These are phyloP conservation scores for Nothocercus julius DNA, from an alignment of 2,113 vertebrate genomes.

Conservation along the genomic window DNA sequence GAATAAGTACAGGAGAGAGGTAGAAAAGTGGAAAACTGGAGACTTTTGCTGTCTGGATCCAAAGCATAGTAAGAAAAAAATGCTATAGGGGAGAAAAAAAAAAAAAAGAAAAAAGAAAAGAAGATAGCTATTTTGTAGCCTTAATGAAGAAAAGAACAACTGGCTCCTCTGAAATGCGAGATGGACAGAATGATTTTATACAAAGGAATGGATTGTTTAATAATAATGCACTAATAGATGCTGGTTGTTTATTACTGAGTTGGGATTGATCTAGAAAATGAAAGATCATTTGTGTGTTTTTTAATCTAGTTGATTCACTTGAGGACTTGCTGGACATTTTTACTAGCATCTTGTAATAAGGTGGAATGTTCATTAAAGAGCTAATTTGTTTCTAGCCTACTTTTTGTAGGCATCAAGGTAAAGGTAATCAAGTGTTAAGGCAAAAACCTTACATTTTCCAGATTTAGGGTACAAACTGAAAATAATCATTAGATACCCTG, in stretches of 20 bases:
- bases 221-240: neutral
- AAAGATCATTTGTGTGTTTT: neutral
- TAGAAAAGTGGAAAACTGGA: too few species aligned
- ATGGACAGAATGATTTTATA: neutral
- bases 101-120: rapidly evolving
- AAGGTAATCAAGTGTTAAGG: neutral
- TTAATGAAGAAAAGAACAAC: neutral
- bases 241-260: neutral
- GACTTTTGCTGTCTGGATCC: neutral
- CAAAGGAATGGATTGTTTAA: neutral
- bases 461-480: neutral
- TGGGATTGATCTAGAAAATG: neutral
- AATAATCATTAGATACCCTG: rapidly evolving
- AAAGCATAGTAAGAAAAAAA: neutral
- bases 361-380: neutral
- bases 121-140: neutral
- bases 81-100: rapidly evolving
- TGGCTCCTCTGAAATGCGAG: neutral
- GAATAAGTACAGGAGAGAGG: neutral
- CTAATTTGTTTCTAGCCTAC: neutral
- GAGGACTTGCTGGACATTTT: neutral
- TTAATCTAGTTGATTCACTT: neutral
- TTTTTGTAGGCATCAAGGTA: rapidly evolving
- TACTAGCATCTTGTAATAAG: neutral
- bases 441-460: neutral